Percentiles rank a stretch among this genome's conserved stretches.
phyloP scores from a whole-genome alignment of 2,797 vertebrate genomes.

The Paramormyrops hopkinsi region DNA sequence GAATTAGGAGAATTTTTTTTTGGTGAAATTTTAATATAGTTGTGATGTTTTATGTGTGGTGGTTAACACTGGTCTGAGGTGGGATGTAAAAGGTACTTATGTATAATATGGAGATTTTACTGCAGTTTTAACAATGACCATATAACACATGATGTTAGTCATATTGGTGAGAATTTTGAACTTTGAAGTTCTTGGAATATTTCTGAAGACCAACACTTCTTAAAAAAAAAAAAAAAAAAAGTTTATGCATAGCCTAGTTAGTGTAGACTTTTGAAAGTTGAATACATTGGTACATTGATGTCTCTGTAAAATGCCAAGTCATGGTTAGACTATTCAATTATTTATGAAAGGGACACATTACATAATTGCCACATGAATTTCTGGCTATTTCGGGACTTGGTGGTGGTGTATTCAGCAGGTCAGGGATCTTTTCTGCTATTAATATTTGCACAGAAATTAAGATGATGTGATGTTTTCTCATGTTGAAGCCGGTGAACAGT shows the following conservation, averaged over 20 bases:
- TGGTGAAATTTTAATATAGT: background rate
- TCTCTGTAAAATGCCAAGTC: background rate
- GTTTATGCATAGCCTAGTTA: background rate
- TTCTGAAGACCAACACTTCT: background rate
- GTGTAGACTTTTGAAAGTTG: background rate
- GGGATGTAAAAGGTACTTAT: background rate
- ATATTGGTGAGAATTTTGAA: background rate
- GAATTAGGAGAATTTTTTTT: background rate
- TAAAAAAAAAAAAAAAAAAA: background rate
- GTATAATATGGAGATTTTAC: background rate
- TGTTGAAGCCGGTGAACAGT: background rate
- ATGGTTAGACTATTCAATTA: background rate
- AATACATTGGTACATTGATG: background rate
- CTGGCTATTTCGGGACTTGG: background rate
- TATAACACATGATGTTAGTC: background rate
- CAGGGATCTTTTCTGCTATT: background rate
- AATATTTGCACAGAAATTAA: background rate
- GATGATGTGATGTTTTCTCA: slow-evolving; percentile 9
- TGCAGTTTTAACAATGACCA: background rate
- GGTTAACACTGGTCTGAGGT: background rate
- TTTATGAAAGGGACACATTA: slow-evolving; percentile 1
- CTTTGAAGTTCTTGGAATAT: background rate
- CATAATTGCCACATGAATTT: background rate
- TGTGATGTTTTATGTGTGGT: background rate
- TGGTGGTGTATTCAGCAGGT: background rate